Conservation (phyloP, 2,797 vertebrate species). For the Hylomyscus alleni region DNA sequence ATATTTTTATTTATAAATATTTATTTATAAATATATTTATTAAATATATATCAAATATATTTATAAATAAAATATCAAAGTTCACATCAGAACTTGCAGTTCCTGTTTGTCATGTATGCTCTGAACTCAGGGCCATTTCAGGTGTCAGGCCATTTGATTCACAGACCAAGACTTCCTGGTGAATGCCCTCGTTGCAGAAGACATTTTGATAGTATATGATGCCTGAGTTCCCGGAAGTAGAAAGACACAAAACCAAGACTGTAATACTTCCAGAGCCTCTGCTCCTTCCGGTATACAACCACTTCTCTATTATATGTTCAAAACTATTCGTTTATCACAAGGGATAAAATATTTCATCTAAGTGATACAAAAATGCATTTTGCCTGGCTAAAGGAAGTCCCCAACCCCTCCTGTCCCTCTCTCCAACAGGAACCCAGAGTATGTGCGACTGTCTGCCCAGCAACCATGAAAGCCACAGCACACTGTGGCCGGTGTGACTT, state of each 20-base stretch:
- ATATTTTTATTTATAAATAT: too few relatives aligned
- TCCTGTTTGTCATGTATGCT: background rate
- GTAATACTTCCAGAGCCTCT: background rate
- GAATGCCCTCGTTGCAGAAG: background rate
- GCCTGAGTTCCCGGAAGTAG: background rate
- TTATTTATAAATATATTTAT: too few relatives aligned
- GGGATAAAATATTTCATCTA: background rate
- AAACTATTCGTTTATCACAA: background rate
- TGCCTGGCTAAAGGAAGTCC: background rate
- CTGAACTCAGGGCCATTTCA: background rate
- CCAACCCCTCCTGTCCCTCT: background rate
- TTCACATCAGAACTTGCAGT: background rate
- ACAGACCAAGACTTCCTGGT: background rate
- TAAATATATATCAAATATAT: too few relatives aligned
- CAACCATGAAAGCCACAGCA: slow-evolving; percentile 88
- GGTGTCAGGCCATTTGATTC: background rate
- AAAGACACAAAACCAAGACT: background rate
- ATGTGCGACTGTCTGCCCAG: slow-evolving; percentile 92
- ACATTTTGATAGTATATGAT: background rate
- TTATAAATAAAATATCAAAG: background rate
- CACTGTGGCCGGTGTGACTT: slow-evolving; percentile 94
- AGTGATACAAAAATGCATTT: fast-evolving
- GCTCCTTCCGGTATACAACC: background rate
- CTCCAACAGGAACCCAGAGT: slow-evolving; percentile 87
- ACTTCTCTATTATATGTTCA: slow-evolving; percentile 1